Percentiles rank a stretch among this genome's conserved stretches.
phyloP scores from a whole-genome alignment of 2,888 invertebrate species.

The Bombyx huttoni region DNA sequence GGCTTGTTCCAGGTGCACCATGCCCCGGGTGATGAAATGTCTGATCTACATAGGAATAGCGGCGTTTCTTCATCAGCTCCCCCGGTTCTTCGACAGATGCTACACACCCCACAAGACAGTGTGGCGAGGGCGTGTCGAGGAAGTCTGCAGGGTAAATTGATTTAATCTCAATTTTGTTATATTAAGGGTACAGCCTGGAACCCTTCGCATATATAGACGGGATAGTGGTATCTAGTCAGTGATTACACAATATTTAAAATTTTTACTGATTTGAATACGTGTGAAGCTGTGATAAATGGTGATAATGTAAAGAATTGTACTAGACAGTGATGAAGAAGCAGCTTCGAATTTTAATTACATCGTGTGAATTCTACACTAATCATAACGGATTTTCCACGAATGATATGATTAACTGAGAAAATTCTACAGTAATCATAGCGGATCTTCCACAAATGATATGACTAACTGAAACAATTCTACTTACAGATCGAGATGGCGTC shows the following conservation, averaged over 20 bases:
- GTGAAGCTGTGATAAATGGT: no score
- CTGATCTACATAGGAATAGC: constrained; percentile 83
- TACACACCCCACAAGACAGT: constrained; percentile 74
- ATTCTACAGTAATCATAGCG: constrained; percentile 1
- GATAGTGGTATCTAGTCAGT: no score
- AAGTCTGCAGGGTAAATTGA: constrained; percentile 73
- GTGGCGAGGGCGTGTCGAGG: constrained; percentile 79
- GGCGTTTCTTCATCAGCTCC: constrained; percentile 86
- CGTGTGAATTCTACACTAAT: no score
- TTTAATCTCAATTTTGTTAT: neutral
- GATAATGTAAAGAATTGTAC: no score
- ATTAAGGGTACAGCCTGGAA: no score
- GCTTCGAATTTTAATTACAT: no score
- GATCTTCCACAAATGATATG: no score
- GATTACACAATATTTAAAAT: no score
- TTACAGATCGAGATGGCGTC: constrained; percentile 71
- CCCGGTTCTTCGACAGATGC: constrained; percentile 83
- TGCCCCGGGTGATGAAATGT: constrained; percentile 82
- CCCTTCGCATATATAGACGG: no score
- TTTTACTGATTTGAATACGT: no score
- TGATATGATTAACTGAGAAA: neutral
- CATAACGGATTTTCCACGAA: no score
- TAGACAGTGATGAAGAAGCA: no score
- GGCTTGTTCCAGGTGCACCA: constrained; percentile 66
- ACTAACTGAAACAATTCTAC: constrained; percentile 1